Evolutionary conservation across 2,797 vertebrate species (phyloP).

Genomic region (Mormyrops boulengeri): DNA sequence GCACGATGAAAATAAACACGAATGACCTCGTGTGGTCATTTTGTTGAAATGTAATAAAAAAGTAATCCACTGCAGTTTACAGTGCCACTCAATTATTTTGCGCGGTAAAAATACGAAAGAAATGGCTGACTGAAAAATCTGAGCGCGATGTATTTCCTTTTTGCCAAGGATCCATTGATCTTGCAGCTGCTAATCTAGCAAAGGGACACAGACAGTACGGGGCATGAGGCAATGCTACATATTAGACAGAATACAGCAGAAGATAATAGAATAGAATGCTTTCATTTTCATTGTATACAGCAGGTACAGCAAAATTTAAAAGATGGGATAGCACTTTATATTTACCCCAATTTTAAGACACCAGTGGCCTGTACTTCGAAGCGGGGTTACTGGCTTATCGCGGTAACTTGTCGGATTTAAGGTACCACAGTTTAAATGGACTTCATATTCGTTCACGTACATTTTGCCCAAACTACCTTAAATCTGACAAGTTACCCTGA

Average conservation of each 20-base stretch:
- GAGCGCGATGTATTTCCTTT: background rate
- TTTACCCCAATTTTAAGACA: background rate
- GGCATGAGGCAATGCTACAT: background rate
- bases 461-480: no score
- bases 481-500: no score
- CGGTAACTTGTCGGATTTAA: no score
- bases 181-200: background rate
- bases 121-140: background rate
- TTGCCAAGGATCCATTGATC: background rate
- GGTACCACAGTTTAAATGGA: no score
- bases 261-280: background rate
- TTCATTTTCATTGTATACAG: background rate
- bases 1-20: background rate
- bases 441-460: no score
- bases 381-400: no score
- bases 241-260: background rate
- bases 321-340: background rate
- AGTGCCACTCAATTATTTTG: background rate
- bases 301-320: background rate
- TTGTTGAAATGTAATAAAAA: conserved; percentile 3
- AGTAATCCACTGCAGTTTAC: background rate
- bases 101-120: background rate
- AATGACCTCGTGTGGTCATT: background rate
- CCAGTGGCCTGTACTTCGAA: background rate
- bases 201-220: background rate